Evolutionary conservation across 2,888 invertebrate species (phyloP), one percentile per base, ranked within the genome.

Genomic region (Leptothorax acervorum): DNA sequence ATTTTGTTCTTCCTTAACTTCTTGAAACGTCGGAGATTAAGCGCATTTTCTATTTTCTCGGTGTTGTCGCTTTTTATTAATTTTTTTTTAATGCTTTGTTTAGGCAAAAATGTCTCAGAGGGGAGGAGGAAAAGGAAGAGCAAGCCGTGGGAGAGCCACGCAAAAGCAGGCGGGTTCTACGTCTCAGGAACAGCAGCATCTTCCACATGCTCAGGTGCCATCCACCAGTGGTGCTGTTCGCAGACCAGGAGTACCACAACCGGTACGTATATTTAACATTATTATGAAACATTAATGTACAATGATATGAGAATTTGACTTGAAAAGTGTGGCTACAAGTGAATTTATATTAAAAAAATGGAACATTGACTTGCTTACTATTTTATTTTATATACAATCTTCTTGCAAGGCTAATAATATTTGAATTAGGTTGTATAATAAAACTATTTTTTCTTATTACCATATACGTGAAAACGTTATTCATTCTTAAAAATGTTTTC

Each of bases 181-280:
- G 11, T 5, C 23, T 0, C 76, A 57, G 11, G 28, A 23, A 5
- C 75, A 35, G 0, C 70, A 70, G 1, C 74, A 74, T 1, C 75
- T 79, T 60, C 79, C 79, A 0, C 79, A 75, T 74, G 75, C 75
- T n/a, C 75, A 75, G 5, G 35, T 35, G 5, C 1, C 79, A 2
- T 23, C 42, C 2, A 2, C 53, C 12, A 39, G 18, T 8, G 75
- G 57, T 0, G 31, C 31, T 23, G 8, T 74, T 39, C 75, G 79
- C 8, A 81, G 60, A 60, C 79, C 79, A 2, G 79, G 79, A 18
- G 18, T 3, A 1, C 75, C 51, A 23, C 75, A 65, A 23, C 1
- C 48, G 68, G 39, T 66, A 65, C 42, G 39, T 48, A 39, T 23
- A 23, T n/a, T 8, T 35, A 42, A 28, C 6, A 0, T 9, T n/a